Base-by-base conservation (phyloP, 2,797 vertebrate genomes). In the Sparus aurata region DNA sequence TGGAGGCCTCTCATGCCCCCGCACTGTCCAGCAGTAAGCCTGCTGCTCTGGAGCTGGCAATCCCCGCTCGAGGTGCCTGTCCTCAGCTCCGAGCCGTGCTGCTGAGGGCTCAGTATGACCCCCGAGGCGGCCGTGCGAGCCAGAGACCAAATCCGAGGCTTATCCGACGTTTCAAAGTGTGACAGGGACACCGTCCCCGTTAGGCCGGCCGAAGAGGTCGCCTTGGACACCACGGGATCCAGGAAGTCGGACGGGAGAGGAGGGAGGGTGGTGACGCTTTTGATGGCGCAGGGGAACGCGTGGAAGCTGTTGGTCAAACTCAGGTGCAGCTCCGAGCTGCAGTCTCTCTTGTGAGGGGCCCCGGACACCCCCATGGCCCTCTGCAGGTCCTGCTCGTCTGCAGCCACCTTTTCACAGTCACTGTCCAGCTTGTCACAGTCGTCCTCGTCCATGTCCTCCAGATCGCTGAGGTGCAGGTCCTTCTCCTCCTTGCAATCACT, bases 71-170 rank as follows among this genome's bases (percentile, higher is more conserved):
- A 77, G 80, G 82, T 87, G 43, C 90, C 93, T 83, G 93, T 95
- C 91, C 94, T 94, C 79, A 92, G 82, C 73, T 95, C 92, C 17
- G 87, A 74, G 38, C 86, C 79, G 4, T 90, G 87, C 58, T 94
- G 89, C 77, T 95, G 89, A 6, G 91, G 73, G 68, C 94, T 94
- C 78, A 94, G 89, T 50, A 95, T 90, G 69, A 94, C 91, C 58
- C 93, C 93, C 1, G 96, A 93, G 9, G 95, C 96, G 0, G 97
- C 98, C 0, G 97, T 99, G 55, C 95, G 96, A 18, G 97, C 98
- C 87, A 98, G 91, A 0, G 98, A 99, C 98, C 98, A 99, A 93
- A 99, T 99, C 88, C 96, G 93, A 18, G 97, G 96, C 82, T 97
- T 99, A 82, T 97, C 97, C 0, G 93, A 79, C 12, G 91, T 77